Conservation (phyloP, 2,888 invertebrate species). For the Molanna angustata region DNA sequence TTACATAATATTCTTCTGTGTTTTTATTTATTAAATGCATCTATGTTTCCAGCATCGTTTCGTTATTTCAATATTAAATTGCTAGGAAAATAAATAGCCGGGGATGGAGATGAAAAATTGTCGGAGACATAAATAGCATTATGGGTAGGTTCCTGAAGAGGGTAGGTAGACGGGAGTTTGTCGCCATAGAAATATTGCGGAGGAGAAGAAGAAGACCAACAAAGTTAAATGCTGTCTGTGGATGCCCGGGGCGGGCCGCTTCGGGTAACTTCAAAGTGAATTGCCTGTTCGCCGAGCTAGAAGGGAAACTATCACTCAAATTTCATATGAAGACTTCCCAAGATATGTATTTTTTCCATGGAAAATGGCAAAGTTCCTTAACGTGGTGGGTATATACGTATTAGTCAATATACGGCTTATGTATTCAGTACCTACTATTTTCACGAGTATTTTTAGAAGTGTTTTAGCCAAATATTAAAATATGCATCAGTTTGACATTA, state of each 20-base stretch:
- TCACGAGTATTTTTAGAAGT: too few species aligned
- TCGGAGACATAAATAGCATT: slow-evolving; percentile 5
- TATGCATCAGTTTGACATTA: too few species aligned
- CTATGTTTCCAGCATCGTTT: too few species aligned
- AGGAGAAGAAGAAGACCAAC: slow-evolving; percentile 15
- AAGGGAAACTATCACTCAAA: slow-evolving; percentile 15
- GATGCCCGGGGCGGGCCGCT: slow-evolving; percentile 6
- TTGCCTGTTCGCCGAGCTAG: not conserved
- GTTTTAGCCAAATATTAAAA: too few species aligned
- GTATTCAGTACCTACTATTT: too few species aligned
- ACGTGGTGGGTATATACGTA: too few species aligned
- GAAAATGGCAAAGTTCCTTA: too few species aligned
- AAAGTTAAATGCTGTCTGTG: slow-evolving; percentile 17
- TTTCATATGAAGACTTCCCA: not conserved
- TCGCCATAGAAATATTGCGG: slow-evolving; percentile 21
- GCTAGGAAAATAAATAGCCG: slow-evolving; percentile 15
- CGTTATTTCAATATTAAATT: slow-evolving; percentile 5
- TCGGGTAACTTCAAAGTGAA: slow-evolving; percentile 15
- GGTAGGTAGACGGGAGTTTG: slow-evolving; percentile 9
- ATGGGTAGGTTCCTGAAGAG: slow-evolving; percentile 1
- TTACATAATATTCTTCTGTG: too few species aligned
- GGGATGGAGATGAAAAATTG: slow-evolving; percentile 15
- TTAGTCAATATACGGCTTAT: too few species aligned
- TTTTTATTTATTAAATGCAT: too few species aligned
- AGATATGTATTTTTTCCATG: not conserved